Evolutionary conservation across 2,113 vertebrate species (phyloP).

Genomic region (Anseranas semipalmata): DNA sequence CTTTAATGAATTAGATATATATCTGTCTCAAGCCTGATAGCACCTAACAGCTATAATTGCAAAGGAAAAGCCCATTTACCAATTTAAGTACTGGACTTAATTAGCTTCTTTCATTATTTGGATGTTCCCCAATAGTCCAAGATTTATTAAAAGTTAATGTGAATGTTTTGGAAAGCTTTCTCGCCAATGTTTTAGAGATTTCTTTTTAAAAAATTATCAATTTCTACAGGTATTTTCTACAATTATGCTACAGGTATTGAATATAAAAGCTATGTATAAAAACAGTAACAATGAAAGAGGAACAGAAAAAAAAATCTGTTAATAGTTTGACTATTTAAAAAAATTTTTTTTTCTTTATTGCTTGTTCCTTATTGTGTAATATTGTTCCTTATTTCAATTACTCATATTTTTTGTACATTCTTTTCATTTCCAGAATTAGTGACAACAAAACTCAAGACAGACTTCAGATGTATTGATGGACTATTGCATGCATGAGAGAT

Average conservation of each 20-base stretch:
- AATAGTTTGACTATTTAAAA: neutral
- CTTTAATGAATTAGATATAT: neutral
- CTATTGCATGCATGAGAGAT: neutral
- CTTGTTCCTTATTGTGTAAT: no score
- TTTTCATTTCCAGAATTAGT: neutral
- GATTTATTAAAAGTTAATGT: slow-evolving; percentile 10
- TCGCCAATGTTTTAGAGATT: neutral
- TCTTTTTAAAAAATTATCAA: neutral
- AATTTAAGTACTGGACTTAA: slow-evolving; percentile 9
- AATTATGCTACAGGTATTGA: neutral
- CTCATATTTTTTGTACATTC: neutral
- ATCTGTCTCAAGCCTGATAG: neutral
- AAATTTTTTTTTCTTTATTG: neutral
- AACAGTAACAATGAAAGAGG: neutral
- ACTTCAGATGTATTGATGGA: neutral
- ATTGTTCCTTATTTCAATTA: neutral
- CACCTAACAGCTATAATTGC: neutral
- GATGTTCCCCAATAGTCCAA: neutral
- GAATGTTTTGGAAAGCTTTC: neutral
- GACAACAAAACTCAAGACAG: neutral
- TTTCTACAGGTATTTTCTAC: neutral
- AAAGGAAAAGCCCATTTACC: neutral
- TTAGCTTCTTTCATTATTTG: slow-evolving; percentile 16
- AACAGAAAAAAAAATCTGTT: neutral
- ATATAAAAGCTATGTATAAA: neutral